These are phyloP conservation scores for Hermatobates lingyangjiaoensis DNA, from an alignment of 1,140 invertebrate species.

Conservation along the genomic window DNA sequence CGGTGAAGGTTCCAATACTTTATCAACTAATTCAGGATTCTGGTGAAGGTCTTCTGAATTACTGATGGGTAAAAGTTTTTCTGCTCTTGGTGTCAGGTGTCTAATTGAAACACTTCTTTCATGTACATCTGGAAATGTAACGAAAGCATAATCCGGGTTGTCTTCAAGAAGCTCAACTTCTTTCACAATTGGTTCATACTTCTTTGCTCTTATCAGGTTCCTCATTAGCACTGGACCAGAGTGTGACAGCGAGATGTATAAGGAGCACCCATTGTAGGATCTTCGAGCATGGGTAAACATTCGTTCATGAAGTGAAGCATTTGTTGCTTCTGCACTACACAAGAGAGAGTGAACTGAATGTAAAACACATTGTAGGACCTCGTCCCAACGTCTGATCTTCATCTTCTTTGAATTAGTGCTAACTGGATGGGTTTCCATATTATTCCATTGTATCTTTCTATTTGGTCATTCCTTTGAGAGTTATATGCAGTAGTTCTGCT, in stretches of 20 bases:
- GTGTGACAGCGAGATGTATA: background rate
- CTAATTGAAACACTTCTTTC: slow-evolving; percentile 9
- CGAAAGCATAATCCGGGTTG: slow-evolving; percentile 5
- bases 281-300: background rate
- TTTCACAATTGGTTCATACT: slow-evolving; percentile 1
- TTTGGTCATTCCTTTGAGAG: slow-evolving; percentile 9
- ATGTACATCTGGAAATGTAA: slow-evolving; percentile 5
- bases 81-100: too few relatives aligned
- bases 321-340: background rate
- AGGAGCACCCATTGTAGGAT: background rate
- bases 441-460: slow-evolving; percentile 14
- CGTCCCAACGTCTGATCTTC: background rate
- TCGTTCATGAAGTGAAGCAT: background rate
- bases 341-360: background rate
- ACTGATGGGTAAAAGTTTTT: too few relatives aligned
- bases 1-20: too few relatives aligned
- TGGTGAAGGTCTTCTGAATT: too few relatives aligned
- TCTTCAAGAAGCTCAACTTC: background rate
- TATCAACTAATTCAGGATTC: too few relatives aligned
- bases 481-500: slow-evolving; percentile 12
- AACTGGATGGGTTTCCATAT: slow-evolving; percentile 11
- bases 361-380: background rate
- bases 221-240: background rate
- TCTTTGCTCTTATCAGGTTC: background rate
- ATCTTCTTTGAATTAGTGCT: background rate